These are phyloP conservation scores for Campylomormyrus tamandua DNA, from an alignment of 2,113 vertebrate genomes.

Conservation along the genomic window DNA sequence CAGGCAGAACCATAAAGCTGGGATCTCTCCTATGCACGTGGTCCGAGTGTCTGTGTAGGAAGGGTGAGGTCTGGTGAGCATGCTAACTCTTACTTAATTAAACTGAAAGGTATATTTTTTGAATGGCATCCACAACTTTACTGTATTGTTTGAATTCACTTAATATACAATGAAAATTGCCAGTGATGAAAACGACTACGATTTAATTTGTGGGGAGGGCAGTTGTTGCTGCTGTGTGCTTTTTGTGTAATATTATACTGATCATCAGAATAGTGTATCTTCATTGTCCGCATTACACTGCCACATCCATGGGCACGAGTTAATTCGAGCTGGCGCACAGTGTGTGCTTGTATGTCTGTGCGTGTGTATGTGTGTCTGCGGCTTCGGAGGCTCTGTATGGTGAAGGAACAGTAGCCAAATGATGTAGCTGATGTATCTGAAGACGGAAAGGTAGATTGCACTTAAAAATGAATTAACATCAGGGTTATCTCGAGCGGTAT, in stretches of 20 bases:
- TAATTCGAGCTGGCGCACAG: background rate
- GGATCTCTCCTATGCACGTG: background rate
- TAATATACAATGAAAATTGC: background rate
- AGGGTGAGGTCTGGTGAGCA: background rate
- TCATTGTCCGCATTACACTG: background rate
- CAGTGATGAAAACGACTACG: background rate
- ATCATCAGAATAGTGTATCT: background rate
- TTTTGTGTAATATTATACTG: background rate
- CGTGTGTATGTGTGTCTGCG: background rate
- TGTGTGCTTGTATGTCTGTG: background rate
- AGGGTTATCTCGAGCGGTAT: background rate
- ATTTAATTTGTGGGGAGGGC: background rate
- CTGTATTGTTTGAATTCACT: background rate
- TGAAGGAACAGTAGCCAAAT: conserved; percentile 43
- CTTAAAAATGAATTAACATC: conserved; percentile 12
- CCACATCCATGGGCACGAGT: background rate
- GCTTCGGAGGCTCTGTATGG: background rate
- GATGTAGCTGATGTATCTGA: conserved; percentile 49
- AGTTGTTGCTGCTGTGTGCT: background rate
- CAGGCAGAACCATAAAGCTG: background rate
- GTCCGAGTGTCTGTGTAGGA: background rate
- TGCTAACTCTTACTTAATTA: background rate
- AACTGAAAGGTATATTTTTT: background rate
- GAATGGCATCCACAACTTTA: background rate
- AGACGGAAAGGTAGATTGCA: background rate